Evolutionary conservation across 2,888 invertebrate genomes (phyloP).

Genomic region (Tanytarsus gracilentus): DNA sequence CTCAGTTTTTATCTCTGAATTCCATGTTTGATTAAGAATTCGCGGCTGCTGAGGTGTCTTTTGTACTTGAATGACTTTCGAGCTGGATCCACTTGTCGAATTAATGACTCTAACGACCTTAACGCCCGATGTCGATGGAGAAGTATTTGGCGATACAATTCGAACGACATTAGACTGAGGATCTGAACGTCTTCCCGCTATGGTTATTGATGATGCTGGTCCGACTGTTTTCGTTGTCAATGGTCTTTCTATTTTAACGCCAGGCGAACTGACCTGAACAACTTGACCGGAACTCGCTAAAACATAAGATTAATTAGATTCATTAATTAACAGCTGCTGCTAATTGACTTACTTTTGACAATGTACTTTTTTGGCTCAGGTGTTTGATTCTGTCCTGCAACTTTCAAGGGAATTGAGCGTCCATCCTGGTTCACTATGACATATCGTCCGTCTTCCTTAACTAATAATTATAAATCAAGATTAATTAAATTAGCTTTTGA

Average conservation of each 20-base stretch:
- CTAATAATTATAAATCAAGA: neutral
- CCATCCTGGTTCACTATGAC: conserved; percentile 15
- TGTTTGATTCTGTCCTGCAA: neutral
- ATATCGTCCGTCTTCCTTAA: conserved; percentile 13
- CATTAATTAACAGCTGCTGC: neutral
- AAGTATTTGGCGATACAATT: conserved; percentile 9
- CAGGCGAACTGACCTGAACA: neutral
- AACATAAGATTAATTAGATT: conserved; percentile 1
- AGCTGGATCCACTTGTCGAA: neutral
- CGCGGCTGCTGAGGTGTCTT: neutral
- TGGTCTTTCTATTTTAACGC: neutral
- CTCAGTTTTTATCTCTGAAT: neutral
- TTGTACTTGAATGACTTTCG: conserved; percentile 23
- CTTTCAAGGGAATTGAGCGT: conserved; percentile 9
- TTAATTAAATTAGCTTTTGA: neutral
- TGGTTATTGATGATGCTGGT: neutral
- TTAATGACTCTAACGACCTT: conserved; percentile 14
- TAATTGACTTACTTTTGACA: conserved; percentile 12
- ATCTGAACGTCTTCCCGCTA: too few relatives aligned
- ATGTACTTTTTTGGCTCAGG: conserved; percentile 15
- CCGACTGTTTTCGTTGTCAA: neutral
- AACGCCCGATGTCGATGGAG: neutral
- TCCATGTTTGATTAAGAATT: conserved; percentile 14
- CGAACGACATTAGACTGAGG: neutral
- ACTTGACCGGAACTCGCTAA: conserved; percentile 19